Evolutionary conservation across 2,888 invertebrate species (phyloP).

Genomic region (Scaptomyza parva): DNA sequence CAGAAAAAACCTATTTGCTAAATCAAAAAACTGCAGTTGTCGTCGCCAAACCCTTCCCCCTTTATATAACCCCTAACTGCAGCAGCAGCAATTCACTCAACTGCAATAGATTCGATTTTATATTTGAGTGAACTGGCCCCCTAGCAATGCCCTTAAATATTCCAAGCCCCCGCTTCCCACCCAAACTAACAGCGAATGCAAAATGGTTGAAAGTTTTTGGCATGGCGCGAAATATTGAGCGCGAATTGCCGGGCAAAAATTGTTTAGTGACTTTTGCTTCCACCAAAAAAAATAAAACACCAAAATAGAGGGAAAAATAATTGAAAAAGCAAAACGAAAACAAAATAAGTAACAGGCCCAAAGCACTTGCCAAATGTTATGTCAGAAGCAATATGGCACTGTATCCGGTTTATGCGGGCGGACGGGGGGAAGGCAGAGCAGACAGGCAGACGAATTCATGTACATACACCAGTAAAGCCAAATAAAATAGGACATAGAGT

Average conservation of each 20-base stretch:
- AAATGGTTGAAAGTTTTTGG: conserved; percentile 48
- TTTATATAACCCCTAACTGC: not conserved
- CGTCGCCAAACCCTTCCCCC: not conserved
- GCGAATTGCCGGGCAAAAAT: conserved; percentile 54
- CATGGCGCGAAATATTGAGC: conserved; percentile 38
- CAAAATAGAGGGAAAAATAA: conserved; percentile 27
- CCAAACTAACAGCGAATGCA: conserved; percentile 43
- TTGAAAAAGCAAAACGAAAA: conserved; percentile 16
- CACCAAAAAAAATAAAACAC: conserved; percentile 15
- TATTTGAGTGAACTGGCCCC: conserved; percentile 41
- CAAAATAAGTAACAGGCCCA: not conserved
- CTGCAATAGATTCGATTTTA: conserved; percentile 71
- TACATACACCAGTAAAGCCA: conserved; percentile 6
- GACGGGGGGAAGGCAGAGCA: not conserved
- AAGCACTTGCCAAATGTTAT: conserved; percentile 47
- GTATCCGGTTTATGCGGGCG: conserved; percentile 33
- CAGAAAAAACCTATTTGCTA: conserved; percentile 55
- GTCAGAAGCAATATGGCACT: conserved; percentile 59
- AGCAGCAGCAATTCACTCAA: conserved; percentile 36
- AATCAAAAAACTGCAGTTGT: conserved; percentile 70
- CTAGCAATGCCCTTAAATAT: not conserved
- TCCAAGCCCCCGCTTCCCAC: not conserved
- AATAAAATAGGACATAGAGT: conserved; percentile 35
- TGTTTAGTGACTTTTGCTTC: conserved; percentile 67
- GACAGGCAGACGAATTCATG: not conserved